Evolutionary conservation across 2,797 vertebrate species (phyloP).

Genomic region (Melopsittacus undulatus): DNA sequence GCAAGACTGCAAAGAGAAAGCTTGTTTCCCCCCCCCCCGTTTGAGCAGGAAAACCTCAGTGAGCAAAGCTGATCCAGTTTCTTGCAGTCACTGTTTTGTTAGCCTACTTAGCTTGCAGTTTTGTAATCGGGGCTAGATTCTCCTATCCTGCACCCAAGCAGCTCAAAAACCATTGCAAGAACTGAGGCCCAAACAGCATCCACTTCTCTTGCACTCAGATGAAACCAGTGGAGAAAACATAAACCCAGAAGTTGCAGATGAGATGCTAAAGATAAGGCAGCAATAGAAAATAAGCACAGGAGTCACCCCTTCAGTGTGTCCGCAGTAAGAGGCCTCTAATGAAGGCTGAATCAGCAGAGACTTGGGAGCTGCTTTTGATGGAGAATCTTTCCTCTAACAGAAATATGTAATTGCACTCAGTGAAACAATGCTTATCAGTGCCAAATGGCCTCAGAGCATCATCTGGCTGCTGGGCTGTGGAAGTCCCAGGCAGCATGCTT

Average conservation of each 20-base stretch:
- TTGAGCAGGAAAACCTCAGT: background rate
- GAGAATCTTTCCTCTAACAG: background rate
- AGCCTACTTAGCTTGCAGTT: conserved; percentile 53
- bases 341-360: conserved; percentile 47
- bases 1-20: background rate
- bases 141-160: background rate
- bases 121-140: conserved; percentile 1
- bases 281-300: conserved; percentile 20
- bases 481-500: background rate
- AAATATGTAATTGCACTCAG: background rate
- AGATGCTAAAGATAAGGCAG: conserved; percentile 60
- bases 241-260: conserved; percentile 34
- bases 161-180: background rate
- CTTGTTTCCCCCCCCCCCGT: rapidly evolving
- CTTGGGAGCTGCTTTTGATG: conserved; percentile 37
- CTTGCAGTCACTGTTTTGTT: conserved; percentile 43
- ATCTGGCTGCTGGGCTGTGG: background rate
- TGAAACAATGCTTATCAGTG: background rate
- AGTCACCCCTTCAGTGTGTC: conserved; percentile 24
- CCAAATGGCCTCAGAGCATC: conserved; percentile 26
- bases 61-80: conserved; percentile 55
- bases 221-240: background rate
- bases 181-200: background rate
- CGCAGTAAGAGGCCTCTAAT: conserved; percentile 35
- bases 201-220: background rate